These are phyloP conservation scores for Shinisaurus crocodilurus DNA, from an alignment of 2,113 vertebrate genomes.

Conservation along the genomic window DNA sequence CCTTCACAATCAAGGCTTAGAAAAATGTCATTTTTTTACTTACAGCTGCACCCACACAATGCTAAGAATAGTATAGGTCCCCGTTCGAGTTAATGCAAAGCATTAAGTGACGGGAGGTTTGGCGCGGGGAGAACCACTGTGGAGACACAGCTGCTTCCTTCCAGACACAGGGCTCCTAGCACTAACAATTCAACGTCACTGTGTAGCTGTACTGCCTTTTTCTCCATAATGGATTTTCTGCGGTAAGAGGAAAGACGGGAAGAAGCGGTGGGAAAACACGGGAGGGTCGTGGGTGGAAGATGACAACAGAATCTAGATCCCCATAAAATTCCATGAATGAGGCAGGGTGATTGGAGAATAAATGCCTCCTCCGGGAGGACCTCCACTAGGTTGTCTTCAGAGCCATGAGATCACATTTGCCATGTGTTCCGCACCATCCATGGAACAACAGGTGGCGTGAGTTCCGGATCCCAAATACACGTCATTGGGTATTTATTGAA, in stretches of 20 bases:
- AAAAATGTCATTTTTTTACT: neutral
- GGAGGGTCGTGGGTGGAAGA: too few relatives aligned
- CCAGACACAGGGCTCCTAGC: too few relatives aligned
- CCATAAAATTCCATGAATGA: too few relatives aligned
- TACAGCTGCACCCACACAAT: neutral
- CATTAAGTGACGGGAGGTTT: neutral
- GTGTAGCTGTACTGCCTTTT: too few relatives aligned
- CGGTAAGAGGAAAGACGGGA: too few relatives aligned
- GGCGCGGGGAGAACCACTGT: too few relatives aligned
- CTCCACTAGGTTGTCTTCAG: neutral
- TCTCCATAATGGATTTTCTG: too few relatives aligned
- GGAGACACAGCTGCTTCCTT: neutral
- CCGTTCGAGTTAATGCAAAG: neutral
- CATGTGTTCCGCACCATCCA: neutral
- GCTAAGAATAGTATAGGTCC: neutral
- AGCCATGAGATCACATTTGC: neutral
- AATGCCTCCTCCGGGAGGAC: neutral
- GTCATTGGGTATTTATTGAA: slow-evolving; percentile 58
- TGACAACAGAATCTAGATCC: too few relatives aligned
- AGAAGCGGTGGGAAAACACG: too few relatives aligned
- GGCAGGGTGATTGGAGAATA: too few relatives aligned
- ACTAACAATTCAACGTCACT: too few relatives aligned
- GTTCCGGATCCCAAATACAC: neutral
- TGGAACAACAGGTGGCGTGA: neutral
- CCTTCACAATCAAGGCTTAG: neutral